Percentiles rank a stretch among this genome's conserved stretches.
phyloP scores from a whole-genome alignment of 2,888 invertebrate species.

The Nomada ruficornis region DNA sequence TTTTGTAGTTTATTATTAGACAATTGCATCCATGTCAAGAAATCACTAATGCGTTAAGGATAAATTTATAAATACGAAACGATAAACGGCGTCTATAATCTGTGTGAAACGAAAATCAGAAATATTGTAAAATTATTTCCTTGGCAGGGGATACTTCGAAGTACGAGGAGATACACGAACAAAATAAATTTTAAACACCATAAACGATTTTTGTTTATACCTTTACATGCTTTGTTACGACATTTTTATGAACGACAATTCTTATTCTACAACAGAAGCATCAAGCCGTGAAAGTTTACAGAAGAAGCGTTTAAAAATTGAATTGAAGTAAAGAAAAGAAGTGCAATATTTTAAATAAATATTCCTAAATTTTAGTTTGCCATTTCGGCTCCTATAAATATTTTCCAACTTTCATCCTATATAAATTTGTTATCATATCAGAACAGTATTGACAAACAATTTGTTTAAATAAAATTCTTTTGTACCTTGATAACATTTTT shows the following conservation, averaged over 20 bases:
- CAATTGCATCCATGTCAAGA: conserved; percentile 32
- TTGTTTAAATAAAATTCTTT: background rate
- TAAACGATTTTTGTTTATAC: conserved; percentile 29
- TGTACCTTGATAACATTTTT: background rate
- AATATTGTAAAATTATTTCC: conserved; percentile 38
- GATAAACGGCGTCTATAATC: background rate
- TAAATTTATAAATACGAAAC: conserved; percentile 19
- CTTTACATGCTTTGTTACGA: conserved; percentile 12
- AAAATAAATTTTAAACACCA: conserved; percentile 47
- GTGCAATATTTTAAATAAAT: background rate
- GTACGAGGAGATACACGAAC: conserved; percentile 11
- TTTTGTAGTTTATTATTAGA: conserved; percentile 52
- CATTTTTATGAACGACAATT: background rate
- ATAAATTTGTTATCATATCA: no score
- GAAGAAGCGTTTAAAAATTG: background rate
- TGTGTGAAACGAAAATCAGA: conserved; percentile 15
- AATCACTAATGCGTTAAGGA: conserved; percentile 10
- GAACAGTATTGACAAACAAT: background rate
- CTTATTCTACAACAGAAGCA: background rate
- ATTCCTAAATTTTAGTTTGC: background rate
- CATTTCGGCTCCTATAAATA: background rate
- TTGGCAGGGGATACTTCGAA: conserved; percentile 37
- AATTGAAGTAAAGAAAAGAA: background rate
- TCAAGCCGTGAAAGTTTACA: background rate
- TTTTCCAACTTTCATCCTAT: no score